These are phyloP conservation scores for Austrofundulus limnaeus DNA, from an alignment of 2,113 vertebrate genomes.

Conservation along the genomic window DNA sequence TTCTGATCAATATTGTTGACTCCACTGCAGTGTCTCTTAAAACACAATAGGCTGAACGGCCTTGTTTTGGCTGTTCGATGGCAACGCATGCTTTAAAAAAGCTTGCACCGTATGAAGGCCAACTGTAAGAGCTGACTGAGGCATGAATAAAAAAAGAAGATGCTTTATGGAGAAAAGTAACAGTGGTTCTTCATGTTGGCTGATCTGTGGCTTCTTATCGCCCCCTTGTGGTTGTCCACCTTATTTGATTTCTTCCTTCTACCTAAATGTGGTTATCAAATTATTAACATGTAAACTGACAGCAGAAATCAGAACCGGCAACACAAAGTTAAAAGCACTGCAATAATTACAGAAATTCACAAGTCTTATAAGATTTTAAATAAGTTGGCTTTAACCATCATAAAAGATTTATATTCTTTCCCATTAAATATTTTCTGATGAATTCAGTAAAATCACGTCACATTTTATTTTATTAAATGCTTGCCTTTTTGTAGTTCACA, in stretches of 20 bases:
- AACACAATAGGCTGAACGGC: constrained; percentile 55
- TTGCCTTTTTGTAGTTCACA: too few relatives aligned
- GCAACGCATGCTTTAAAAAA: constrained; percentile 56
- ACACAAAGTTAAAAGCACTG: too few relatives aligned
- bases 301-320: too few relatives aligned
- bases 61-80: constrained; percentile 43
- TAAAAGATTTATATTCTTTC: too few relatives aligned
- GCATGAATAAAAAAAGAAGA: constrained; percentile 39
- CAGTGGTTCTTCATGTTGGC: background rate
- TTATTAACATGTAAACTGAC: too few relatives aligned
- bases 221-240: constrained; percentile 58
- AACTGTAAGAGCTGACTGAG: constrained; percentile 57
- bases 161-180: constrained; percentile 34
- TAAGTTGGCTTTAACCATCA: too few relatives aligned
- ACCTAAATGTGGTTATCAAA: too few relatives aligned
- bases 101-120: constrained; percentile 39
- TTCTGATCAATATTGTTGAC: constrained; percentile 71
- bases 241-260: background rate
- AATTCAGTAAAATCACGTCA: too few relatives aligned
- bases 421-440: too few relatives aligned
- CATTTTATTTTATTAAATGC: too few relatives aligned
- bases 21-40: constrained; percentile 59
- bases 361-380: too few relatives aligned
- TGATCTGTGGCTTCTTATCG: constrained; percentile 45
- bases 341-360: too few relatives aligned